Evolutionary conservation across 2,113 vertebrate genomes (phyloP).

Genomic region (Hemichromis elongatus): DNA sequence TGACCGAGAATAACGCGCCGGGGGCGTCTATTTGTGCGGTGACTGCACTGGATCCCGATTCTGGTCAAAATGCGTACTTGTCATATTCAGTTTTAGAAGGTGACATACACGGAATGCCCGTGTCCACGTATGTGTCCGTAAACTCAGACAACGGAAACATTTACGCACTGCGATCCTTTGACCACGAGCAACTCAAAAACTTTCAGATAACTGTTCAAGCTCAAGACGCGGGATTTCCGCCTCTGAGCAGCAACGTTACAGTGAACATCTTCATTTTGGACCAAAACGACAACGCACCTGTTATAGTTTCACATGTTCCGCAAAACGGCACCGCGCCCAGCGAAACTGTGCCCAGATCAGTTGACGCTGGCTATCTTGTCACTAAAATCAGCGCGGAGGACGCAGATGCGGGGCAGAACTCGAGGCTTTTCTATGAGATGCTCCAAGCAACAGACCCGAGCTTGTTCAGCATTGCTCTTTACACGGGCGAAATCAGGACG

Average conservation of each 20-base stretch:
- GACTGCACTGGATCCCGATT: slow-evolving; percentile 76
- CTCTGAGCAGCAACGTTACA: slow-evolving; percentile 72
- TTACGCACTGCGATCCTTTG: slow-evolving; percentile 83
- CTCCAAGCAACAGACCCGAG: slow-evolving; percentile 77
- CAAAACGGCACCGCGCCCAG: slow-evolving; percentile 71
- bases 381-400: slow-evolving; percentile 75
- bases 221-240: slow-evolving; percentile 79
- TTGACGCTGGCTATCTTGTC: slow-evolving; percentile 76
- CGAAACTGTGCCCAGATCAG: slow-evolving; percentile 70
- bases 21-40: slow-evolving; percentile 82
- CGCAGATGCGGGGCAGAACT: slow-evolving; percentile 79
- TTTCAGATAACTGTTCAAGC: slow-evolving; percentile 79
- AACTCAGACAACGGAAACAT: slow-evolving; percentile 83
- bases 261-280: slow-evolving; percentile 79
- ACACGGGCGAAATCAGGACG: slow-evolving; percentile 80
- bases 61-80: slow-evolving; percentile 77
- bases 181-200: slow-evolving; percentile 82
- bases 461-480: slow-evolving; percentile 78
- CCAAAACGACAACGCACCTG: slow-evolving; percentile 81
- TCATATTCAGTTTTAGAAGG: slow-evolving; percentile 77
- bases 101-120: slow-evolving; percentile 75
- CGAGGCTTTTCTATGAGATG: slow-evolving; percentile 79
- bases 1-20: slow-evolving; percentile 83
- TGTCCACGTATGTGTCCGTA: slow-evolving; percentile 81
- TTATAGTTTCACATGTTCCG: slow-evolving; percentile 70